phyloP scores from a whole-genome alignment of 30 jellyfish, hydroid and myxozoan genomes.

The Rhopilema esculentum region DNA sequence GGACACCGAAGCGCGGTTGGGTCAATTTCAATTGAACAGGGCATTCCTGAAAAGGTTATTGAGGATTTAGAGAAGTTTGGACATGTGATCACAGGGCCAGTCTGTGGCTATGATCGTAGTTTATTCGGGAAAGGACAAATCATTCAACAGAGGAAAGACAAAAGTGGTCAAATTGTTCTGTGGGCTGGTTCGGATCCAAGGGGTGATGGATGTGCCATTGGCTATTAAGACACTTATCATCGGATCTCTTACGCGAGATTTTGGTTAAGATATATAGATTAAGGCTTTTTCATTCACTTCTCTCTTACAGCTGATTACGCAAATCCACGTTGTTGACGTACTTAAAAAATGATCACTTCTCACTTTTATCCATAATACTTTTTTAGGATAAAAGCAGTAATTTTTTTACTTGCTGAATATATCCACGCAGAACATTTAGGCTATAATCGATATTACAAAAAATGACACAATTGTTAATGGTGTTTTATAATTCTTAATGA shows the following conservation, averaged over 20 bases:
- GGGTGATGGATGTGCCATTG: slow-evolving; percentile 93
- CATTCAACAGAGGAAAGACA: slow-evolving; percentile 52
- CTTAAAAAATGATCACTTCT: not conserved
- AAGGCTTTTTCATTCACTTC: not conserved
- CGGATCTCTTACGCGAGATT: not conserved
- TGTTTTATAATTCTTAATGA: too few species aligned
- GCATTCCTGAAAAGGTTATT: slow-evolving; percentile 69
- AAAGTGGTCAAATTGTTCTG: slow-evolving; percentile 63
- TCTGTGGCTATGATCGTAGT: slow-evolving; percentile 65
- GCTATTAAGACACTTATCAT: slow-evolving; percentile 53
- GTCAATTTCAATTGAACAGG: slow-evolving; percentile 77
- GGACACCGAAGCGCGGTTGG: slow-evolving; percentile 78
- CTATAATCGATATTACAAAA: too few species aligned
- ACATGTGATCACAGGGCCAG: slow-evolving; percentile 72
- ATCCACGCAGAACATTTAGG: too few species aligned
- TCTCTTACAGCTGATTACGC: not conserved
- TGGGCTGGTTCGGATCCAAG: slow-evolving; percentile 98
- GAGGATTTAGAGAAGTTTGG: slow-evolving; percentile 81
- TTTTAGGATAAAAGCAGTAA: too few species aligned
- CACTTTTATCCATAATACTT: not conserved
- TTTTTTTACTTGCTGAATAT: too few species aligned
- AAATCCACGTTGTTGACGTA: not conserved
- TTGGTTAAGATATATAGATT: too few species aligned
- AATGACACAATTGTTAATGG: too few species aligned
- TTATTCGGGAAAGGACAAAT: slow-evolving; percentile 92